Evolutionary conservation across 2,888 invertebrate species (phyloP).

Genomic region (Tridacna gigas): DNA sequence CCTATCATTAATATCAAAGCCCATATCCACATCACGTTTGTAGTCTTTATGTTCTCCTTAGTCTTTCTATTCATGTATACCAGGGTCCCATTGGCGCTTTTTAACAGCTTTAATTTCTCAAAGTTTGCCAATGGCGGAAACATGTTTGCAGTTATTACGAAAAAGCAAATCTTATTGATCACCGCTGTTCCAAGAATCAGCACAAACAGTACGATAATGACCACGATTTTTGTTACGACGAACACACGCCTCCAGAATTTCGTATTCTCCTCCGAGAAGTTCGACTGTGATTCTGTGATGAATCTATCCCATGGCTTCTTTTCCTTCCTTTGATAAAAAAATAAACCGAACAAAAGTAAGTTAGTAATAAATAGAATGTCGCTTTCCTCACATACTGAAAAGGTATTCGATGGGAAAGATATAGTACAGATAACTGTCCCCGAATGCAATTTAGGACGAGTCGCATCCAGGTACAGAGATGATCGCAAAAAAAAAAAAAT

Average conservation of each 20-base stretch:
- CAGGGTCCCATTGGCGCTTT: not conserved
- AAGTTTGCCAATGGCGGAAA: slow-evolving; percentile 26
- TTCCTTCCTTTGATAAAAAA: slow-evolving; percentile 6
- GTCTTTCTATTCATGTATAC: slow-evolving; percentile 11
- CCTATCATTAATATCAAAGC: slow-evolving; percentile 69
- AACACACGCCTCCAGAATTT: slow-evolving; percentile 72
- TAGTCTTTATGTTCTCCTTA: not conserved
- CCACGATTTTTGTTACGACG: slow-evolving; percentile 65
- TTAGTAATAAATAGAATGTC: not conserved
- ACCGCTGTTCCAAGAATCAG: slow-evolving; percentile 70
- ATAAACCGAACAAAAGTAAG: not conserved
- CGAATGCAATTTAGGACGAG: no score
- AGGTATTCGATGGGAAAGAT: no score
- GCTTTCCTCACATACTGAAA: no score
- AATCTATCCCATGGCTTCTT: slow-evolving; percentile 72
- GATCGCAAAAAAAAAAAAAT: no score
- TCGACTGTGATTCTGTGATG: slow-evolving; percentile 58
- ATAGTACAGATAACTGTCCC: no score
- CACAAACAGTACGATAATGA: slow-evolving; percentile 65
- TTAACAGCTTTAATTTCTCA: not conserved
- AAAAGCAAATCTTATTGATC: slow-evolving; percentile 71
- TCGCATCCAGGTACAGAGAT: no score
- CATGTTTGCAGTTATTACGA: slow-evolving; percentile 71
- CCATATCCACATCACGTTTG: slow-evolving; percentile 78
- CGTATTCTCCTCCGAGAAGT: slow-evolving; percentile 62